Conservation (phyloP, 92 coral and sea anemone genomes). For the Anthopleura xanthogrammica region DNA sequence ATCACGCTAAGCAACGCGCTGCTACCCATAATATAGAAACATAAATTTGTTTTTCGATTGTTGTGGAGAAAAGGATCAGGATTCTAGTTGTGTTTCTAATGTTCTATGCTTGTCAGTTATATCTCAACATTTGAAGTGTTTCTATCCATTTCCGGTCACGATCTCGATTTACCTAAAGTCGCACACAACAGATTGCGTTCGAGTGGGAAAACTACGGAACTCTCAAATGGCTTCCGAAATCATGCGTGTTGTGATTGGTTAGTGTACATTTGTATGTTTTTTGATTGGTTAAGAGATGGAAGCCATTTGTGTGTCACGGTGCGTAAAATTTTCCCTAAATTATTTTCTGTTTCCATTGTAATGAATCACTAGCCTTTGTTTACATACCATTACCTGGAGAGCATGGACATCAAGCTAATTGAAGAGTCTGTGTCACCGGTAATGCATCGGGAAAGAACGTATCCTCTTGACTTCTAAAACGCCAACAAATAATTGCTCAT, state of each 20-base stretch:
- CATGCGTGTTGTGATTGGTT: background rate
- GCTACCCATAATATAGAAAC: no score
- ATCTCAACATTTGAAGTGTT: background rate
- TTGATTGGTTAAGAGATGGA: background rate
- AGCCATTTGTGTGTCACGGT: background rate
- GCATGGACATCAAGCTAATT: background rate
- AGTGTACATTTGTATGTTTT: background rate
- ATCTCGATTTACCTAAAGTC: background rate
- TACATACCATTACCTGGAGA: background rate
- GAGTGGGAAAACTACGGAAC: background rate
- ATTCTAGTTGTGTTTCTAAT: no score
- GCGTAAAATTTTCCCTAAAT: no score
- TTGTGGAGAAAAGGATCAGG: no score
- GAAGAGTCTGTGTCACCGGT: background rate
- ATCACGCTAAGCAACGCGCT: no score
- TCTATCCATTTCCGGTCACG: background rate
- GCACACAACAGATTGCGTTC: background rate
- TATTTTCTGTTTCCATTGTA: no score
- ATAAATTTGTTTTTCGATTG: no score
- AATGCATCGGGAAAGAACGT: background rate
- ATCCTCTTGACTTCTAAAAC: background rate
- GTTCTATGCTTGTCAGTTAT: background rate
- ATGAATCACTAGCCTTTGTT: no score
- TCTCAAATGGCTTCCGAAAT: background rate
- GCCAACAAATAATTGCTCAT: background rate